Conservation (phyloP, 1,140 invertebrate species). For the Cotesia vestalis region DNA sequence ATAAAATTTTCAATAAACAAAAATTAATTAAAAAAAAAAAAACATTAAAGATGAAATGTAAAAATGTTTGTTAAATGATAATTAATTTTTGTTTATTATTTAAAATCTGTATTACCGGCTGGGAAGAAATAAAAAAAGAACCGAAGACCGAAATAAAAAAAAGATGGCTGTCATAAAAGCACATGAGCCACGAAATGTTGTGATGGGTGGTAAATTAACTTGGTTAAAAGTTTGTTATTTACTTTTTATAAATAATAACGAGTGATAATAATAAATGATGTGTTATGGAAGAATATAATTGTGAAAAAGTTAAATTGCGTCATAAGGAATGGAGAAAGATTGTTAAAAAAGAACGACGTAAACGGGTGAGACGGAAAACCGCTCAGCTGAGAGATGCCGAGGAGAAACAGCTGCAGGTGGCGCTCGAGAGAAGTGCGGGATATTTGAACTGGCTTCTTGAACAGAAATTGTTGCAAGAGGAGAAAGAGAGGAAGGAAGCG, state of each 20-base stretch:
- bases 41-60: no score
- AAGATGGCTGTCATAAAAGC: not conserved
- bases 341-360: constrained; percentile 71
- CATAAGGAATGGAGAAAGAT: constrained; percentile 71
- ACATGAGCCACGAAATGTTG: not conserved
- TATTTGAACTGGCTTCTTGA: constrained; percentile 65
- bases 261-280: not conserved
- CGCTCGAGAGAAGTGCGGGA: constrained; percentile 50
- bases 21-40: no score
- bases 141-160: no score
- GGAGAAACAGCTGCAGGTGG: constrained; percentile 45
- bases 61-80: no score
- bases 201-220: not conserved
- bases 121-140: no score
- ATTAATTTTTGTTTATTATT: no score
- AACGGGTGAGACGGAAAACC: constrained; percentile 63
- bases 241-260: not conserved
- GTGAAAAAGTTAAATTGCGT: constrained; percentile 43
- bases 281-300: constrained; percentile 12
- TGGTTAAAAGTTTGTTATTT: not conserved
- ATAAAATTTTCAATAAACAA: no score
- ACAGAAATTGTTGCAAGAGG: constrained; percentile 59
- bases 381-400: constrained; percentile 59
- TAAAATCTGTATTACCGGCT: no score
- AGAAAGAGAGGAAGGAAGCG: constrained; percentile 60